phyloP scores from a whole-genome alignment of 23 tunicate species.

The Trididemnum miniatum region DNA sequence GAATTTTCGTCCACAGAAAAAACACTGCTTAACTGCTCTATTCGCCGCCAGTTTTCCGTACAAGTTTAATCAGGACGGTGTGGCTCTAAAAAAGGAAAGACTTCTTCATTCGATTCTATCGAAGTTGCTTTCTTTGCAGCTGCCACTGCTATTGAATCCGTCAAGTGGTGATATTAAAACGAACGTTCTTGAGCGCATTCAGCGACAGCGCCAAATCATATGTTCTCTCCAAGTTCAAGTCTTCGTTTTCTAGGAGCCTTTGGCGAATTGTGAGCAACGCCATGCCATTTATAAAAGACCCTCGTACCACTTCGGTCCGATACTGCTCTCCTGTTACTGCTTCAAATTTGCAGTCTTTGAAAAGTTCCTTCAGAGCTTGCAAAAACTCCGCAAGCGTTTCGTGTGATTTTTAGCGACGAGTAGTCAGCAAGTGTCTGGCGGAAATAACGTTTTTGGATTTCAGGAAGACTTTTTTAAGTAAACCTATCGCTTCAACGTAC shows the following conservation, averaged over 20 bases:
- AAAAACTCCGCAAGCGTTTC: conserved; percentile 4
- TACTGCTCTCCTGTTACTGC: background rate
- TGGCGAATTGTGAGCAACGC: background rate
- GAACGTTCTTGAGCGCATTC: background rate
- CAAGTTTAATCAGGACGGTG: background rate
- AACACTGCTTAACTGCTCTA: background rate
- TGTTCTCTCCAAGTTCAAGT: background rate
- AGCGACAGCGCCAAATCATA: background rate
- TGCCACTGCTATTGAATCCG: background rate
- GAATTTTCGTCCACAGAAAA: background rate
- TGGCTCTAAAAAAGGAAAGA: background rate
- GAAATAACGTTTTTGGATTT: background rate
- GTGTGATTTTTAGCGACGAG: background rate
- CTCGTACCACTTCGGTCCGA: conserved; percentile 8
- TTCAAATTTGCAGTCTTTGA: conserved; percentile 5
- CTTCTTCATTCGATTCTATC: background rate
- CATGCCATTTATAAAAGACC: background rate
- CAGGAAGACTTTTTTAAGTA: background rate
- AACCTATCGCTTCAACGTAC: background rate
- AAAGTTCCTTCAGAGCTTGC: background rate
- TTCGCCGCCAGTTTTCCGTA: too few species aligned
- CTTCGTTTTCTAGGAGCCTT: background rate
- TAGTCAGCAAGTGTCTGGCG: background rate
- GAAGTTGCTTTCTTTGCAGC: background rate
- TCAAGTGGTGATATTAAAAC: background rate